A percentile compares a stretch with the other conserved stretches of the same genome.
These are phyloP conservation scores for Pteruthius melanotis DNA, from an alignment of 2,113 vertebrate species.

Conservation along the genomic window DNA sequence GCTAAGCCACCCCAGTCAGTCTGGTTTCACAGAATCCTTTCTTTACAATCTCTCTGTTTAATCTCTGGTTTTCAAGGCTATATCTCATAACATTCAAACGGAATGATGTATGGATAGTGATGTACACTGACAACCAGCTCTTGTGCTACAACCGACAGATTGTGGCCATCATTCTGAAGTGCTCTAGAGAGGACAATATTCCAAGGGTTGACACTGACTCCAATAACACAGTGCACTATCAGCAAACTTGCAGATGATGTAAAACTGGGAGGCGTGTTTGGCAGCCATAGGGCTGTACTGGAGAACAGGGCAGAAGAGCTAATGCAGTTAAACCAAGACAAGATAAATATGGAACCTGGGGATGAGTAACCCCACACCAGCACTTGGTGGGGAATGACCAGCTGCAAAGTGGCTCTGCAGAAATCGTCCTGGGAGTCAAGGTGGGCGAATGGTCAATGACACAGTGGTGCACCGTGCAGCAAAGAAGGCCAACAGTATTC, in stretches of 20 bases:
- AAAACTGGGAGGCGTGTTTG: background rate
- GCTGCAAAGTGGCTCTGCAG: background rate
- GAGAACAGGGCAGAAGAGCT: background rate
- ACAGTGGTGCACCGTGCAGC: background rate
- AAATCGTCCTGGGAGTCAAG: background rate
- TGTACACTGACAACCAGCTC: background rate
- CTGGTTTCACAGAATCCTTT: background rate
- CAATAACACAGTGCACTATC: background rate
- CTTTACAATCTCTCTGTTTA: background rate
- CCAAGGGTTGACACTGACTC: background rate
- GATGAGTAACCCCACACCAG: fast-evolving
- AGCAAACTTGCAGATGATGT: background rate
- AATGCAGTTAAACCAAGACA: background rate
- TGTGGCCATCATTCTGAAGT: background rate
- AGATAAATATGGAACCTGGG: background rate
- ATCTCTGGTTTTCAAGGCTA: background rate
- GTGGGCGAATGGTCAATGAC: background rate
- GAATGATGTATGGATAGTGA: background rate
- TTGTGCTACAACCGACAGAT: background rate
- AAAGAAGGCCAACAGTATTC: background rate
- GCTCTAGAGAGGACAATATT: background rate
- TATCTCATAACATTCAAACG: background rate
- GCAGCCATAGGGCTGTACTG: background rate
- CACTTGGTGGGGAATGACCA: background rate
- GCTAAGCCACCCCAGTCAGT: background rate